phyloP scores from a whole-genome alignment of 1,140 invertebrate species.

The Penaeus chinensis region DNA sequence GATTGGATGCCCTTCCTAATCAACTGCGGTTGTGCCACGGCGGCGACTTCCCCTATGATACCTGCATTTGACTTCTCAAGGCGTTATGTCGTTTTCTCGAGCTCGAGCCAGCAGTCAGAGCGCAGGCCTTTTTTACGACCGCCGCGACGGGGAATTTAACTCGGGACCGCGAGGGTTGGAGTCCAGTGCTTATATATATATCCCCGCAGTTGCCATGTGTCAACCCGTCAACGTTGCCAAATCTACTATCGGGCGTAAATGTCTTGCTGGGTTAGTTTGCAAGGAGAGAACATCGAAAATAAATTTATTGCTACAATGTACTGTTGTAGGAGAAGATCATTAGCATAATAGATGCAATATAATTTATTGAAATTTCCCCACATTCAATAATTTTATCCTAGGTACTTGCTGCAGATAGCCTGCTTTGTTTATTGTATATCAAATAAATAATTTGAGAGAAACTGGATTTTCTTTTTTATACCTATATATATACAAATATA shows the following conservation, averaged over 20 bases:
- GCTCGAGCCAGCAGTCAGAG: no score
- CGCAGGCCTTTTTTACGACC: no score
- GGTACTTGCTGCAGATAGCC: constrained; percentile 36
- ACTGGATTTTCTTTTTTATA: background rate
- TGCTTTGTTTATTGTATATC: constrained; percentile 51
- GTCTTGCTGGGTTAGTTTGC: constrained; percentile 41
- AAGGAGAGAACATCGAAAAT: constrained; percentile 29
- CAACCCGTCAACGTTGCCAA: constrained; percentile 53
- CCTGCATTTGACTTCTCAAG: no score
- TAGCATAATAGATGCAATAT: constrained; percentile 40
- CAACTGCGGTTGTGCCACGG: no score
- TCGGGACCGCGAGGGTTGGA: no score
- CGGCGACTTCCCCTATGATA: no score
- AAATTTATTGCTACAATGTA: constrained; percentile 16
- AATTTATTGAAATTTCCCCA: constrained; percentile 32
- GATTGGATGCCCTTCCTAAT: no score
- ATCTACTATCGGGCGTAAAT: constrained; percentile 44
- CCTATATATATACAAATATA: no score
- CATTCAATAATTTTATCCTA: constrained; percentile 34
- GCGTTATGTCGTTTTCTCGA: no score
- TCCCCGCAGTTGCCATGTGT: constrained; percentile 20
- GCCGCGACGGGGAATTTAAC: no score
- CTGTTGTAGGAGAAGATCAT: background rate
- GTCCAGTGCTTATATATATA: no score
- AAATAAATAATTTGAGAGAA: constrained; percentile 37